Percentiles rank a stretch among this genome's conserved stretches.
These are phyloP conservation scores for Leucophenga maculata DNA, from an alignment of 2,888 invertebrate species.

Conservation along the genomic window DNA sequence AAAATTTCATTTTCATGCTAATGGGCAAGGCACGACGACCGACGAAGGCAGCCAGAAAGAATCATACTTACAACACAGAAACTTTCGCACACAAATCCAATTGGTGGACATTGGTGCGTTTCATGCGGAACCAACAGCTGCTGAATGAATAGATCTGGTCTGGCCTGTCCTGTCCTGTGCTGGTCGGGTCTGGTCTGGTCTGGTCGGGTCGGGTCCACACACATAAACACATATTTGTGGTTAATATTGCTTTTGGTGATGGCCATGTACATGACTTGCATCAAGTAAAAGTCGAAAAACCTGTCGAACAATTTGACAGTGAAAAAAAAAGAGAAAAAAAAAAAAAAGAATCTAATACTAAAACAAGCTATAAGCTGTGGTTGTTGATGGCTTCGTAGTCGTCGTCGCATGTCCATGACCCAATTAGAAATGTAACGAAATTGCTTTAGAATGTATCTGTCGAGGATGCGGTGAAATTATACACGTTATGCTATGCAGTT, in stretches of 20 bases:
- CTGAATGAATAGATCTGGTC: conserved; percentile 54
- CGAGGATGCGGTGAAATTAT: too few species aligned
- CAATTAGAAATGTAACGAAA: conserved; percentile 10
- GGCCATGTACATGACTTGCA: conserved; percentile 11
- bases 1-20: conserved; percentile 17
- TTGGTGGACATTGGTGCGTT: not conserved
- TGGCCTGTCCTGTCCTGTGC: too few species aligned
- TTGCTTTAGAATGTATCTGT: not conserved
- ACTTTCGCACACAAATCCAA: not conserved
- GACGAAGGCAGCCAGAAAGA: not conserved
- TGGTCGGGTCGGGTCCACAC: too few species aligned
- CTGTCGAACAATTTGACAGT: conserved; percentile 2
- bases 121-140: conserved; percentile 75
- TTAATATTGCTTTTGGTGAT: not conserved
- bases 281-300: conserved; percentile 24
- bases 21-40: not conserved
- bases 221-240: too few species aligned
- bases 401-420: conserved; percentile 15
- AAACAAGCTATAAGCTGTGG: too few species aligned
- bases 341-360: too few species aligned
- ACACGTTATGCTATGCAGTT: too few species aligned
- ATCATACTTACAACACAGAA: too few species aligned
- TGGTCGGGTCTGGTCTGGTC: too few species aligned
- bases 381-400: not conserved
- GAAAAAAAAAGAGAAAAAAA: too few species aligned